Conservation (phyloP, 2,888 invertebrate genomes). For the Biston betularia region DNA sequence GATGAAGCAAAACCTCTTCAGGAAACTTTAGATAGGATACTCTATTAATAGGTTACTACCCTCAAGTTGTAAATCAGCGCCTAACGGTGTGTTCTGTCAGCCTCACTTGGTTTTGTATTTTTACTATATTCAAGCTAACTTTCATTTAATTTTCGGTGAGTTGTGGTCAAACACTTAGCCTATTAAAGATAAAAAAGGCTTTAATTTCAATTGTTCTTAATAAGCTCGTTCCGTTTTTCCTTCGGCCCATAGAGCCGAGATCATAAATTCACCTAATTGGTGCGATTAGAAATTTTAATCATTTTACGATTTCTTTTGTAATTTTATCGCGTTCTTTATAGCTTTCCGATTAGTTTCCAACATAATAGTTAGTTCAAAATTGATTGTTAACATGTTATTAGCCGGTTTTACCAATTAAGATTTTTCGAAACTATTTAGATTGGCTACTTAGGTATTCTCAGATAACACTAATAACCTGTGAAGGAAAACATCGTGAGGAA, state of each 20-base stretch:
- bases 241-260: slow-evolving; percentile 53
- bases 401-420: slow-evolving; percentile 76
- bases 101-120: too few species aligned
- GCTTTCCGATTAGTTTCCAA: slow-evolving; percentile 75
- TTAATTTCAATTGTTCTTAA: not conserved
- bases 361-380: slow-evolving; percentile 76
- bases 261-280: slow-evolving; percentile 83
- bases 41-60: too few species aligned
- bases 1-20: too few species aligned
- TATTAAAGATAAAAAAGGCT: not conserved
- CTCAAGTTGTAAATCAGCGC: too few species aligned
- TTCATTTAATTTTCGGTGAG: too few species aligned
- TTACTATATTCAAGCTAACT: too few species aligned
- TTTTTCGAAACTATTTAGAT: slow-evolving; percentile 44
- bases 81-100: too few species aligned
- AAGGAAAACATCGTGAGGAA: too few species aligned
- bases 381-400: slow-evolving; percentile 80
- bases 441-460: slow-evolving; percentile 19
- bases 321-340: slow-evolving; percentile 80
- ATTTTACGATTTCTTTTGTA: slow-evolving; percentile 85
- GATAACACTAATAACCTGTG: slow-evolving; percentile 2
- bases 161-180: too few species aligned
- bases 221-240: slow-evolving; percentile 6
- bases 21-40: too few species aligned
- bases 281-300: slow-evolving; percentile 80